Conservation (phyloP, 2,888 invertebrate genomes). For the Pandemis heparana region DNA sequence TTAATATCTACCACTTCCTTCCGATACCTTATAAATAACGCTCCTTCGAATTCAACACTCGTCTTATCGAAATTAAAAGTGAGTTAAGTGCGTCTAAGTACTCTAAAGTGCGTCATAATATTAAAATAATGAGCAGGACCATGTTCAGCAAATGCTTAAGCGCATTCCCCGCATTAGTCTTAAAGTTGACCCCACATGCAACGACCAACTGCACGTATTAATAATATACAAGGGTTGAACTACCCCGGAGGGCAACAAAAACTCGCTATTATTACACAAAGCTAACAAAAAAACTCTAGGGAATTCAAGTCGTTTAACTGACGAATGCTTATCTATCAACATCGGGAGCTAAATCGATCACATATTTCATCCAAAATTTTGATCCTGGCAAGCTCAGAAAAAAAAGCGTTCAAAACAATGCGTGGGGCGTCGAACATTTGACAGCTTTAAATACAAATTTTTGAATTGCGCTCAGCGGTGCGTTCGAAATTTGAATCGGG, state of each 20-base stretch:
- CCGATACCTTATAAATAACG: slow-evolving; percentile 77
- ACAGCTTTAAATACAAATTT: slow-evolving; percentile 59
- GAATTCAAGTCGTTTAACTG: slow-evolving; percentile 65
- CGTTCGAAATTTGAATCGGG: slow-evolving; percentile 71
- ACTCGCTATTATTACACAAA: slow-evolving; percentile 78
- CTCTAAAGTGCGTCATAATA: background rate
- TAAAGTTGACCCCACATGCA: slow-evolving; percentile 77
- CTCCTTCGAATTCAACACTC: slow-evolving; percentile 44
- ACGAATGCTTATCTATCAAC: slow-evolving; percentile 75
- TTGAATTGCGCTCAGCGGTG: slow-evolving; percentile 44
- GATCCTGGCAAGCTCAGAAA: slow-evolving; percentile 54
- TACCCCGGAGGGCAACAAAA: slow-evolving; percentile 76
- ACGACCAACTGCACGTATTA: slow-evolving; percentile 78
- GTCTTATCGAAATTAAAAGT: slow-evolving; percentile 45
- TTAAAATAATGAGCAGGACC: slow-evolving; percentile 51
- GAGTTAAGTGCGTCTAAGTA: slow-evolving; percentile 23
- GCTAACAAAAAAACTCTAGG: slow-evolving; percentile 58
- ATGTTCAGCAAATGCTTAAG: slow-evolving; percentile 52
- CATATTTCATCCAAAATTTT: slow-evolving; percentile 57
- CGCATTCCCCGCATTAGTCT: slow-evolving; percentile 64
- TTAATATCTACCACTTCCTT: slow-evolving; percentile 81
- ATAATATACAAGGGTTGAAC: slow-evolving; percentile 76
- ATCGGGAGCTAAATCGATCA: slow-evolving; percentile 57
- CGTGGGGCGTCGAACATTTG: slow-evolving; percentile 68
- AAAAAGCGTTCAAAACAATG: slow-evolving; percentile 71